These are phyloP conservation scores for Hemicordylus capensis DNA, from an alignment of 2,113 vertebrate genomes.

Conservation along the genomic window DNA sequence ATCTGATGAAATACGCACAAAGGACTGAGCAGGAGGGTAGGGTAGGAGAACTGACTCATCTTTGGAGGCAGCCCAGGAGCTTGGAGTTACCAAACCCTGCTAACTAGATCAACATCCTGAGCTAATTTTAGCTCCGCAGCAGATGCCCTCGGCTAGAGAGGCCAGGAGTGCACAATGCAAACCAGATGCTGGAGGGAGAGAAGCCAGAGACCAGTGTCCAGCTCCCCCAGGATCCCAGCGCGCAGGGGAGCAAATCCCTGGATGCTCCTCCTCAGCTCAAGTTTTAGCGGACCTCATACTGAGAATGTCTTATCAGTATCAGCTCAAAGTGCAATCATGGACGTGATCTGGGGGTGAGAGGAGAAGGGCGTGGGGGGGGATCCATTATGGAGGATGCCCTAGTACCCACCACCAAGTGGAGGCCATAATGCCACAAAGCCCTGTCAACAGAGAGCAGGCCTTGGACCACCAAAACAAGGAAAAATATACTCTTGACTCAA, in stretches of 20 bases:
- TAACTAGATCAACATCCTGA: constrained; percentile 27
- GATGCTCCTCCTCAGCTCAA: not conserved
- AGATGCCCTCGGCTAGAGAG: constrained; percentile 3
- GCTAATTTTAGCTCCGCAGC: constrained; percentile 30
- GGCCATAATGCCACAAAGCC: not conserved
- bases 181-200: constrained; percentile 13
- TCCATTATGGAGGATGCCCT: not conserved
- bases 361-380: not conserved
- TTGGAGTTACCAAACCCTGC: constrained; percentile 1
- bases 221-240: not conserved
- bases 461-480: not conserved
- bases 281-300: not conserved
- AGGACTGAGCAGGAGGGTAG: not conserved
- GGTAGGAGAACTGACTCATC: constrained; percentile 10
- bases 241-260: not conserved
- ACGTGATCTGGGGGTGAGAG: not conserved
- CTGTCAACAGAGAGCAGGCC: not conserved
- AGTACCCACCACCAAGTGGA: not conserved
- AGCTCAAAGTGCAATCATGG: not conserved
- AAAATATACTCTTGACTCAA: too few species aligned
- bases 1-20: not conserved
- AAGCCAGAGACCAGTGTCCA: not conserved
- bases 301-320: not conserved
- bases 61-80: constrained; percentile 12
- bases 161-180: constrained; percentile 7